Evolutionary conservation across 2,113 vertebrate genomes (phyloP), one percentile per base, ranked within the genome.

Genomic region (Dendropsophus ebraccatus): DNA sequence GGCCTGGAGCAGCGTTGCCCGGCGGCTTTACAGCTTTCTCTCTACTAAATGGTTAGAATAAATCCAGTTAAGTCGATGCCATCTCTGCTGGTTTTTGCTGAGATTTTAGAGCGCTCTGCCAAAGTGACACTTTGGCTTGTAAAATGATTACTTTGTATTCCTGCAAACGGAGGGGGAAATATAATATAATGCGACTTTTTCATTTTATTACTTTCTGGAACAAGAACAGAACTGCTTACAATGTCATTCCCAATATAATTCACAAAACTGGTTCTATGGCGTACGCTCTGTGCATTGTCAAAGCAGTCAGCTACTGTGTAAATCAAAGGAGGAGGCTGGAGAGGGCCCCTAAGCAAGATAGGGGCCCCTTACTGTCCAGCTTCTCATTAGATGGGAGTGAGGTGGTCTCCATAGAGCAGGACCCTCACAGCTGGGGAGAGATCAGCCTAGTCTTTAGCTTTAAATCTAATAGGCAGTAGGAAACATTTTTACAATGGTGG

Each of bases 1-100:
- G 16, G 14, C 65, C 56, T 58, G 0, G 23, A 19, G n/a, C 45
- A 32, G 11, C 21, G n/a, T 7, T 23, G 9, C 54, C 54, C 54
- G 19, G 58, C 16, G 62, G 62, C 60, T 37, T 32, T 78, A 41
- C 49, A 67, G 67, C 50, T 37, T 81, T 25, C 41, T 41, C 60
- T 86, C 79, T 62, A 87, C 65, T 81, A 90, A 62, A 77, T 79
- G 81, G 81, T 73, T 76, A 62, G 88, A 90, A 90, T 86, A 88
- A 91, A 91, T 90, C 90, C 88, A 88, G 87, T 90, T 89, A 91
- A 90, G 87, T 88, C 80, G 87, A 84, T 79, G 88, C 90, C 88
- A 87, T 89, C 88, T 91, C 87, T 90, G 91, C 88, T 89, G 83
- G 87, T 87, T 37, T 50, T 60, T 56, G 16, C 60, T 21, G 60